Conservation (phyloP, 2,888 invertebrate genomes). For the Chalcosyrphus nemorum region DNA sequence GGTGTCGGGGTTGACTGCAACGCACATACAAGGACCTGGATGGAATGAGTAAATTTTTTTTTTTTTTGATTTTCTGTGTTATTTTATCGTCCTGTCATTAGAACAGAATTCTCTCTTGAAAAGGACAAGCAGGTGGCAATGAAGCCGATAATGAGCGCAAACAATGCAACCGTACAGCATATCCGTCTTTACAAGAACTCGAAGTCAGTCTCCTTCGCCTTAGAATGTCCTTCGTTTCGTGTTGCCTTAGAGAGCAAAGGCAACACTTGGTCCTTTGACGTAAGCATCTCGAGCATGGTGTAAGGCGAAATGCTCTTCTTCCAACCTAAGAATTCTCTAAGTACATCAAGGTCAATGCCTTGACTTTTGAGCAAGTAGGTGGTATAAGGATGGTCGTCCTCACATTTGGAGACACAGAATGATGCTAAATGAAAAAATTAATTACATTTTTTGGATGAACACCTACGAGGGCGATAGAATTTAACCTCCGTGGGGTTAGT, state of each 20-base stretch:
- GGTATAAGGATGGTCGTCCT: too few species aligned
- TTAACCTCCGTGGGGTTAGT: too few species aligned
- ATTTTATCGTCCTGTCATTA: background rate
- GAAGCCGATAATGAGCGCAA: slow-evolving; percentile 4
- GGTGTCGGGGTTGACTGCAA: background rate
- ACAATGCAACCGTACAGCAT: background rate
- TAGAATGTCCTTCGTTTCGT: background rate
- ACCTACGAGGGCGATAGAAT: too few species aligned
- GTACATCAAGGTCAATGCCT: slow-evolving; percentile 24
- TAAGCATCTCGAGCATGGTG: background rate
- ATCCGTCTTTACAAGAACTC: background rate
- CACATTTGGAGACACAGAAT: too few species aligned
- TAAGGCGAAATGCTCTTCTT: background rate
- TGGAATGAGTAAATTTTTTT: background rate
- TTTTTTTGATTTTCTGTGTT: background rate
- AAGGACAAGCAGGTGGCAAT: background rate
- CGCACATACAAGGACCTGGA: background rate
- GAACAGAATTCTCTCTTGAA: background rate
- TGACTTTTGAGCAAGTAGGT: too few species aligned
- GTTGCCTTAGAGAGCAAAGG: too few species aligned
- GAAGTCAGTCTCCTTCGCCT: background rate
- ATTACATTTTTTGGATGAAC: too few species aligned
- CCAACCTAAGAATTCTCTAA: slow-evolving; percentile 27
- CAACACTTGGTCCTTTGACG: background rate
- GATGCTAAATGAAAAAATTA: too few species aligned